Evolutionary conservation across 2,113 vertebrate genomes (phyloP).

Genomic region (Motacilla alba): DNA sequence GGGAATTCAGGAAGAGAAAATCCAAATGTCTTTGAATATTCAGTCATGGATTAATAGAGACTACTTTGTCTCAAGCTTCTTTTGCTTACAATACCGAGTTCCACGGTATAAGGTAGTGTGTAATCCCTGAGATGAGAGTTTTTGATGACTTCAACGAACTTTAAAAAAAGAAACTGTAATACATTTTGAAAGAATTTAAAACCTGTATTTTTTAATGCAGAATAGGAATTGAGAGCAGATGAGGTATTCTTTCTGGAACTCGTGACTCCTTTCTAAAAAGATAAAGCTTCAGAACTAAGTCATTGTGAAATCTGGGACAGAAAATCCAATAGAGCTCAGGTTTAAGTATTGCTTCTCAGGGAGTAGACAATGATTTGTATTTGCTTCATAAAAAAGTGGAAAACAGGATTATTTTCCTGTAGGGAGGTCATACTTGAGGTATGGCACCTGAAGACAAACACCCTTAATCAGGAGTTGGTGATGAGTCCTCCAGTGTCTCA

Average conservation of each 20-base stretch:
- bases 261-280: not conserved
- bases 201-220: not conserved
- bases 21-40: not conserved
- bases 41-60: not conserved
- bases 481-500: not conserved
- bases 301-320: not conserved
- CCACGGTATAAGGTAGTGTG: not conserved
- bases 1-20: slow-evolving; percentile 1
- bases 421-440: not conserved
- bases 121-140: not conserved
- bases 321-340: not conserved
- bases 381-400: not conserved
- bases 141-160: not conserved
- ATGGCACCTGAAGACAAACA: not conserved
- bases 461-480: not conserved
- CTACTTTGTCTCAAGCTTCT: not conserved
- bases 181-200: not conserved
- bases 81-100: not conserved
- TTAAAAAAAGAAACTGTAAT: not conserved
- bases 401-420: not conserved
- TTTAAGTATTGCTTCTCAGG: not conserved
- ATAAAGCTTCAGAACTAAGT: not conserved
- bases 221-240: not conserved
- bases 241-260: not conserved
- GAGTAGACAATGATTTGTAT: not conserved